These are phyloP conservation scores for Cotesia chilonis DNA, from an alignment of 1,140 invertebrate genomes.

Conservation along the genomic window DNA sequence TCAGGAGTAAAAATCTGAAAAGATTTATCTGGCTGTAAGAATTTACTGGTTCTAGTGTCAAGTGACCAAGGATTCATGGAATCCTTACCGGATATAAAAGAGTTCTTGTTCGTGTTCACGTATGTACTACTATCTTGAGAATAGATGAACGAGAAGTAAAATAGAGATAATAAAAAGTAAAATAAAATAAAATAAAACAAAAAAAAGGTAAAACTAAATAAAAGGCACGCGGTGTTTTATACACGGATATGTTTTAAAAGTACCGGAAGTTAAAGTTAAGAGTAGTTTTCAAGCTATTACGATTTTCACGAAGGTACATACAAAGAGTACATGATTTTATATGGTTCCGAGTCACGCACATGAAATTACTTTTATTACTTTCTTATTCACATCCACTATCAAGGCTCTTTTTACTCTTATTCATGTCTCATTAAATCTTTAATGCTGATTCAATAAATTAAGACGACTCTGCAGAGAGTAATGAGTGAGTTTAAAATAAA, in stretches of 20 bases:
- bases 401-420: too few species aligned
- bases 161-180: slow-evolving; percentile 8
- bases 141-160: slow-evolving; percentile 30
- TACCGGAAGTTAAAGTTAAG: slow-evolving; percentile 56
- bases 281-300: slow-evolving; percentile 60
- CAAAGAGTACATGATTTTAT: not conserved
- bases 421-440: too few species aligned
- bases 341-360: slow-evolving; percentile 40
- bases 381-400: slow-evolving; percentile 17
- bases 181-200: slow-evolving; percentile 30
- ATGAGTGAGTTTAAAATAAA: too few species aligned
- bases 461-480: too few species aligned
- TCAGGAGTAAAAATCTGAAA: slow-evolving; percentile 18
- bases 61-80: slow-evolving; percentile 44
- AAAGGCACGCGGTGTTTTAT: not conserved
- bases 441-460: not conserved
- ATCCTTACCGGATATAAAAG: slow-evolving; percentile 48
- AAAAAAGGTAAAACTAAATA: not conserved
- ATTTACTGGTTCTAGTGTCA: slow-evolving; percentile 17
- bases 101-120: slow-evolving; percentile 41
- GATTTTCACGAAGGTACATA: slow-evolving; percentile 35
- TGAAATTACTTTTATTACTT: slow-evolving; percentile 29
- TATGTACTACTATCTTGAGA: slow-evolving; percentile 32
- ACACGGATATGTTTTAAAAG: slow-evolving; percentile 44
- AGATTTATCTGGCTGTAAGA: slow-evolving; percentile 20